Evolutionary conservation across 2,113 vertebrate genomes (phyloP).

Genomic region (Melanotaenia duboulayi): DNA sequence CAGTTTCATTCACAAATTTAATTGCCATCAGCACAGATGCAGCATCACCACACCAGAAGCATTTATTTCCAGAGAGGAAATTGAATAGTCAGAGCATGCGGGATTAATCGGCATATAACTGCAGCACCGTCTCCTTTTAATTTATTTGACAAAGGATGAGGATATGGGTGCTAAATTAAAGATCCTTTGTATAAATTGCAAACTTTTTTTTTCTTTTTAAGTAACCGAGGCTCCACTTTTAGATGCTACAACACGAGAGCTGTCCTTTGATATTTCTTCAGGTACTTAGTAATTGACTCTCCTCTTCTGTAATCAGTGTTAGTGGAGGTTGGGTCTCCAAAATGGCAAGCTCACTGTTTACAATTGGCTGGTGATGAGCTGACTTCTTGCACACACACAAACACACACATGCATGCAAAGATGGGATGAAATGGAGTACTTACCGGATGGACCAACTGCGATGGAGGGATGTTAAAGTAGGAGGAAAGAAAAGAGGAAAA

Average conservation of each 20-base stretch:
- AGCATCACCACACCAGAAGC: neutral
- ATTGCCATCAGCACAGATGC: neutral
- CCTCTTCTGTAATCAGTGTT: neutral
- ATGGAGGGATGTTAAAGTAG: constrained; percentile 70
- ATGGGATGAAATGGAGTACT: constrained; percentile 88
- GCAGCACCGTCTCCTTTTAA: neutral
- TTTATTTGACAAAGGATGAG: constrained; percentile 8
- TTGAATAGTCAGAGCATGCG: constrained; percentile 1
- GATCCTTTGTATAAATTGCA: neutral
- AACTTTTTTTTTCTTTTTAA: constrained; percentile 1
- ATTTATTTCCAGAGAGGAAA: constrained; percentile 7
- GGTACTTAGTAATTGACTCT: constrained; percentile 17
- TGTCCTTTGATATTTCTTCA: neutral
- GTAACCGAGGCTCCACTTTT: neutral
- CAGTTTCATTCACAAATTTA: neutral
- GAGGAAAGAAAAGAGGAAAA: constrained; percentile 62
- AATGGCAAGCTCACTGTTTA: neutral
- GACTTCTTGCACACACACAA: constrained; percentile 2
- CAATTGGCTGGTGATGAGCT: neutral
- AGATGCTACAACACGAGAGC: neutral
- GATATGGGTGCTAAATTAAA: constrained; percentile 15
- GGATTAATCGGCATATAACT: constrained; percentile 18
- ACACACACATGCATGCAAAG: constrained; percentile 56
- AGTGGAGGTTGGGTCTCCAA: neutral
- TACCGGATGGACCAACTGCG: constrained; percentile 85